Conservation (phyloP, 2,888 invertebrate species). For the Synergus umbraculus region DNA sequence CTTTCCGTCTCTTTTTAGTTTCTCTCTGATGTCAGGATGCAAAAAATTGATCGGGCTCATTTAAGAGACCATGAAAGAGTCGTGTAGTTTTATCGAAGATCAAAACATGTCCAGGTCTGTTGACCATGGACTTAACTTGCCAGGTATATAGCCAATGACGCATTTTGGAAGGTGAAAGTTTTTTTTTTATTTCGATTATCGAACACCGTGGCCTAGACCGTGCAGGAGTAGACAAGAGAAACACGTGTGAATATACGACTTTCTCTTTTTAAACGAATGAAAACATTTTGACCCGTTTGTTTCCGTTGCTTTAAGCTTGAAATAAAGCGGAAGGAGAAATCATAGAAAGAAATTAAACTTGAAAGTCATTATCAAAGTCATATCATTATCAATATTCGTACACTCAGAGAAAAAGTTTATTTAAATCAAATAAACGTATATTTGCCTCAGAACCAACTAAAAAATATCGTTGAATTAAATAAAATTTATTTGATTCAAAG, state of each 20-base stretch:
- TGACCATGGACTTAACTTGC: conserved; percentile 47
- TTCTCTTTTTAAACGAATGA: conserved; percentile 57
- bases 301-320: not conserved
- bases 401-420: too few species aligned
- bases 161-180: conserved; percentile 70
- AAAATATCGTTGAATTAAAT: too few species aligned
- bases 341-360: not conserved
- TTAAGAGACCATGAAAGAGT: not conserved
- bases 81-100: conserved; percentile 41
- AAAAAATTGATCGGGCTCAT: not conserved
- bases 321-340: not conserved
- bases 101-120: conserved; percentile 48
- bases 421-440: too few species aligned
- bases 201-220: conserved; percentile 72
- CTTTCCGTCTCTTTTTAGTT: not conserved
- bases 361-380: not conserved
- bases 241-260: conserved; percentile 47
- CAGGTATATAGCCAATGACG: conserved; percentile 3
- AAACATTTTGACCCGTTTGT: conserved; percentile 12
- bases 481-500: too few species aligned
- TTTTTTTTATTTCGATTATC: conserved; percentile 64
- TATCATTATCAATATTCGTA: too few species aligned
- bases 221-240: conserved; percentile 54
- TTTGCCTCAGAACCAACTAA: too few species aligned
- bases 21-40: not conserved